phyloP scores from a whole-genome alignment of 1,140 invertebrate genomes.

The Drosophila kepulauana region DNA sequence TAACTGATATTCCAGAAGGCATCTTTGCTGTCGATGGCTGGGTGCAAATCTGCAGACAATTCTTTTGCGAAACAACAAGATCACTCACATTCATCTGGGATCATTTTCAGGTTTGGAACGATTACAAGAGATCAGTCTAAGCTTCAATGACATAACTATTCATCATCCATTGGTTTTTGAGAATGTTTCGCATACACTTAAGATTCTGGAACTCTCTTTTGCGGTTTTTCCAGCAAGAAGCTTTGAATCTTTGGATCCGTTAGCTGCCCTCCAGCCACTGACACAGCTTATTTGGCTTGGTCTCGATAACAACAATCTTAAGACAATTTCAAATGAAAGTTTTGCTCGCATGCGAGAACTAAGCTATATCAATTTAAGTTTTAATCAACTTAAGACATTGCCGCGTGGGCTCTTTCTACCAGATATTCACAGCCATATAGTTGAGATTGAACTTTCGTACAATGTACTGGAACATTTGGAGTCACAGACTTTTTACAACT shows the following conservation, averaged over 20 bases:
- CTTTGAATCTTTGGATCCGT: slow-evolving; percentile 87
- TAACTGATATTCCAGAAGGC: slow-evolving; percentile 89
- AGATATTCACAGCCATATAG: slow-evolving; percentile 90
- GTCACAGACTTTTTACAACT: slow-evolving; percentile 88
- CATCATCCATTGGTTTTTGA: slow-evolving; percentile 91
- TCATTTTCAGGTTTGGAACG: slow-evolving; percentile 90
- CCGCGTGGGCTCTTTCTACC: slow-evolving; percentile 89
- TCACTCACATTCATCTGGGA: slow-evolving; percentile 90
- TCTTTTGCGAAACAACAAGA: slow-evolving; percentile 93
- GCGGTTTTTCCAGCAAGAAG: slow-evolving; percentile 91
- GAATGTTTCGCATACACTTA: slow-evolving; percentile 90
- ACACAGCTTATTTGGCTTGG: slow-evolving; percentile 92
- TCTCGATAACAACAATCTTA: slow-evolving; percentile 94
- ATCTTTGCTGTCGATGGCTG: slow-evolving; percentile 90
- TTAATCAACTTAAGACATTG: slow-evolving; percentile 90
- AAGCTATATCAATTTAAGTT: slow-evolving; percentile 94
- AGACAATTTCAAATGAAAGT: slow-evolving; percentile 88
- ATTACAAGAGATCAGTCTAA: slow-evolving; percentile 93
- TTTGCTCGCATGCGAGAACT: slow-evolving; percentile 88
- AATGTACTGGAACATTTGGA: slow-evolving; percentile 89
- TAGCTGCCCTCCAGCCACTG: slow-evolving; percentile 89
- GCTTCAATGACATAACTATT: slow-evolving; percentile 93
- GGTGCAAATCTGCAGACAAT: slow-evolving; percentile 92
- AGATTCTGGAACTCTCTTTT: slow-evolving; percentile 94
- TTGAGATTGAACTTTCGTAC: slow-evolving; percentile 91